Evolutionary conservation across 2,113 vertebrate genomes (phyloP), one percentile per base, ranked within the genome.

Genomic region (Serinus canaria): DNA sequence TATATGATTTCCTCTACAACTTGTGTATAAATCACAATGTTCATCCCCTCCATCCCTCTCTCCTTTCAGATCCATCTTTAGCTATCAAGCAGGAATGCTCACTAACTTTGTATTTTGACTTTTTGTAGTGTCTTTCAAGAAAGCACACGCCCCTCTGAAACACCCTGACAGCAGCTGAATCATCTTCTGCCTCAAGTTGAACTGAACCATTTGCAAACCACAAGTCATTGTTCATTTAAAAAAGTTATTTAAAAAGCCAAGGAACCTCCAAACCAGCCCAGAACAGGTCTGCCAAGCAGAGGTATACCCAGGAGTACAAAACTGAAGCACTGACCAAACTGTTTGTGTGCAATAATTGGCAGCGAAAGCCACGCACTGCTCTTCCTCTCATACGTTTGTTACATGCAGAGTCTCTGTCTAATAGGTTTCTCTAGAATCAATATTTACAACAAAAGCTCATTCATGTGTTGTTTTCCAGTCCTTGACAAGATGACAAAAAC

Each of bases 381-480:
- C 59, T 79, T 88, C 55, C 82, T 85, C 33, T 91, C 16, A 3
- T 66, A 17, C 2, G 10, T 86, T 92, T 72, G 27, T 73, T 80
- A 39, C 37, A n/a, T 31, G 17, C 46, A 58, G 30, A 43, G 6
- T 66, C 13, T 60, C 30, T 81, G 37, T 33, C 55, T 81, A 79
- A 94, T 59, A 69, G 39, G 11, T 83, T 90, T 63, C 50, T 73
- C 66, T 86, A 88, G 55, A 92, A 88, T 91, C 55, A 73, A 86
- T 95, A 90, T 85, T 95, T 94, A 91, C 43, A 67, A 63, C 67
- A 76, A 66, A 64, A 79, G 50, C 35, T 90, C 62, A 55, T 85
- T 95, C 55, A 23, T 63, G n/a, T 82, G 41, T 19, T 93, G 46
- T 55, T 94, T 88, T 86, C 35, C 59, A 86, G 67, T 74, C 43